A percentile compares a stretch with the other conserved stretches of the same genome.
Conservation (phyloP, 2,113 vertebrate species). For the Oryctolagus cuniculus region mOryCun1.1 NC_091438.1:111285501-111286000, state of each 20-base stretch:
- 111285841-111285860: conserved; percentile 65
- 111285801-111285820: conserved; percentile 54
- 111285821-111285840: conserved; percentile 47
- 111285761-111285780: conserved; percentile 61
- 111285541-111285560: not conserved
- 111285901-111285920: conserved; percentile 49
- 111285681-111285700: conserved; percentile 14
- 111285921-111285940: conserved; percentile 6
- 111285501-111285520: not conserved
- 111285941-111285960: not conserved
- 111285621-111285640: not conserved
- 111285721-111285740: conserved; percentile 38
- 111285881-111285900: conserved; percentile 61
- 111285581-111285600: conserved; percentile 24
- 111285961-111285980: not conserved
- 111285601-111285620: conserved; percentile 12
- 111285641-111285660: conserved; percentile 5
- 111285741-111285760: conserved; percentile 56
- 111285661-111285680: conserved; percentile 59
- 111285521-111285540: not conserved
- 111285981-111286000: not conserved
- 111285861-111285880: conserved; percentile 64
- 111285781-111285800: conserved; percentile 46
- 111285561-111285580: not conserved
- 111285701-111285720: conserved; percentile 1